phyloP scores from a whole-genome alignment of 2,888 invertebrate species.

The Pandemis corylana region DNA sequence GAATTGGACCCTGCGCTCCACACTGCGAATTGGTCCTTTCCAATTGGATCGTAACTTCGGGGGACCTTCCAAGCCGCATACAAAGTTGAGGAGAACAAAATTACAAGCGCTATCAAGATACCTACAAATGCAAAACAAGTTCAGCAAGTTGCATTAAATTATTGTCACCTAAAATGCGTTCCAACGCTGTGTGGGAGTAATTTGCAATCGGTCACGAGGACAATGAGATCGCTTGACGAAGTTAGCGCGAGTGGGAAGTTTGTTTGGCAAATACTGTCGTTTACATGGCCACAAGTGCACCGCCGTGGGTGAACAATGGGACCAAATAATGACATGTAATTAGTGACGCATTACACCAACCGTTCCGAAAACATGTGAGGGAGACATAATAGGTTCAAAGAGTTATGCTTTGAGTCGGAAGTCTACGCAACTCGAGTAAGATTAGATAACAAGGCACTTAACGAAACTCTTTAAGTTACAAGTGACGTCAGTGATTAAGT shows the following conservation, averaged over 20 bases:
- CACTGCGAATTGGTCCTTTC: constrained; percentile 29
- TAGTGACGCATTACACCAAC: constrained; percentile 58
- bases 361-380: constrained; percentile 48
- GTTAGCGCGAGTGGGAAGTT: constrained; percentile 57
- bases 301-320: constrained; percentile 64
- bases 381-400: constrained; percentile 27
- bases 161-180: constrained; percentile 35
- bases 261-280: constrained; percentile 55
- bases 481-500: background rate
- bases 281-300: constrained; percentile 49
- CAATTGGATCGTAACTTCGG: constrained; percentile 13
- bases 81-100: background rate
- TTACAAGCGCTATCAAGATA: constrained; percentile 5
- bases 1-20: constrained; percentile 6
- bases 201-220: constrained; percentile 59
- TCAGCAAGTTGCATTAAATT: constrained; percentile 32
- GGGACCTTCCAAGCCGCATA: constrained; percentile 1
- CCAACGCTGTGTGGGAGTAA: constrained; percentile 52
- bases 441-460: constrained; percentile 35
- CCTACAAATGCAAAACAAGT: constrained; percentile 33
- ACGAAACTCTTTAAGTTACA: constrained; percentile 26
- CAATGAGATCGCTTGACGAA: constrained; percentile 61
- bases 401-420: constrained; percentile 31
- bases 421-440: constrained; percentile 20
- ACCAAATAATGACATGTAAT: constrained; percentile 55